Conservation (phyloP, 2,888 invertebrate species). For the Sinopyrophorus schimmeli region DNA sequence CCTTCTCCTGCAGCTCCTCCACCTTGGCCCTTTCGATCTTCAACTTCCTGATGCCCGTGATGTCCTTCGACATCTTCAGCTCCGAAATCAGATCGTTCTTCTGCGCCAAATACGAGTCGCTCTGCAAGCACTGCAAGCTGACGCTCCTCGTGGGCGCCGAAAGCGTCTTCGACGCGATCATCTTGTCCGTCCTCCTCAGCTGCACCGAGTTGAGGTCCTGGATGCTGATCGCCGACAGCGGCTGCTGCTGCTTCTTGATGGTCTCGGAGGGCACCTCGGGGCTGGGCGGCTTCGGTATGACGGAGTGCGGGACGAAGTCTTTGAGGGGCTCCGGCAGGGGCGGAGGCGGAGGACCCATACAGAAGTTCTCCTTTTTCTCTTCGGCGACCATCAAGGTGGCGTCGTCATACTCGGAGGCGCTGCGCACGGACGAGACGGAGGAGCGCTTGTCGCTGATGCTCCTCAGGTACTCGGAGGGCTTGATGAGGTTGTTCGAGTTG, state of each 20-base stretch:
- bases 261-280: slow-evolving; percentile 25
- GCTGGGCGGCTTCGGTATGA: slow-evolving; percentile 20
- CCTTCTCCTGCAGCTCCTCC: slow-evolving; percentile 81
- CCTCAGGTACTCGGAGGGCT: slow-evolving; percentile 88
- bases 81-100: slow-evolving; percentile 91
- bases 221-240: slow-evolving; percentile 84
- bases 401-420: slow-evolving; percentile 50
- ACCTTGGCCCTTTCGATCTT: slow-evolving; percentile 87
- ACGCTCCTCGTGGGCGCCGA: slow-evolving; percentile 79
- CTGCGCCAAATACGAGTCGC: slow-evolving; percentile 72
- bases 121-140: slow-evolving; percentile 73
- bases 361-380: slow-evolving; percentile 26
- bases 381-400: slow-evolving; percentile 30
- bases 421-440: slow-evolving; percentile 57
- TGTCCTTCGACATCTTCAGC: slow-evolving; percentile 88
- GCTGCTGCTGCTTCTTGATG: slow-evolving; percentile 66
- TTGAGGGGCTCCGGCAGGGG: slow-evolving; percentile 49
- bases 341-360: slow-evolving; percentile 56
- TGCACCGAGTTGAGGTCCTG: slow-evolving; percentile 86
- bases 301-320: slow-evolving; percentile 50
- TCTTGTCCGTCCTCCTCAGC: slow-evolving; percentile 73
- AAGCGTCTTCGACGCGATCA: slow-evolving; percentile 77
- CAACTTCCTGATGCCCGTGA: slow-evolving; percentile 90
- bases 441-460: slow-evolving; percentile 70
- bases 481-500: slow-evolving; percentile 81